A percentile compares a stretch with the other conserved stretches of the same genome.
These are phyloP conservation scores for Xyrichtys novacula DNA, from an alignment of 2,797 vertebrate species.

Conservation along the genomic window DNA sequence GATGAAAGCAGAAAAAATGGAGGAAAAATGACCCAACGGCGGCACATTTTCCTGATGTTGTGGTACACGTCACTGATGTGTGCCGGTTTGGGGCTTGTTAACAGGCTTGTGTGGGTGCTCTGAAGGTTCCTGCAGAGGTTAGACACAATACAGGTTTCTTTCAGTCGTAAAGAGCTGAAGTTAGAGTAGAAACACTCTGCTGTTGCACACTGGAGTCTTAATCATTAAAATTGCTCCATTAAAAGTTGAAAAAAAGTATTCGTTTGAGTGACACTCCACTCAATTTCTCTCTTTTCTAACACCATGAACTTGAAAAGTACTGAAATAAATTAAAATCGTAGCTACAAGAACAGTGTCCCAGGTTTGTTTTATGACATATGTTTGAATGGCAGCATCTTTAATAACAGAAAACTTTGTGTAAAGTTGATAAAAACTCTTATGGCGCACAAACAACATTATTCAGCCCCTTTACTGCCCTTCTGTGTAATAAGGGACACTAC, in stretches of 20 bases:
- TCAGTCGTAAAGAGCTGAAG: background rate
- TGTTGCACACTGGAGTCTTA: background rate
- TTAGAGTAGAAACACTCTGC: constrained; percentile 7
- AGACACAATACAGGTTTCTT: constrained; percentile 13
- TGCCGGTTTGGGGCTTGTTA: constrained; percentile 45
- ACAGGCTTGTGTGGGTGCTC: constrained; percentile 39
- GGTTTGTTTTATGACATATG: background rate
- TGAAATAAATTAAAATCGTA: too few species aligned
- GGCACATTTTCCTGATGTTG: constrained; percentile 40
- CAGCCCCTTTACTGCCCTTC: constrained; percentile 25
- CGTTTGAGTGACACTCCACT: background rate
- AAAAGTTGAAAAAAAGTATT: background rate
- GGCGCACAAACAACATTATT: constrained; percentile 10
- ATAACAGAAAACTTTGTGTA: background rate
- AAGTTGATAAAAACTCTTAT: constrained; percentile 8
- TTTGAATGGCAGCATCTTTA: background rate
- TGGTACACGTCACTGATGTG: background rate
- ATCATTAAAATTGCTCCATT: constrained; percentile 15
- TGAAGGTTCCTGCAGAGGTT: constrained; percentile 24
- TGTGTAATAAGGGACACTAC: constrained; percentile 21
- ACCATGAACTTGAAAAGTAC: background rate
- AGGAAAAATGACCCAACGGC: constrained; percentile 58
- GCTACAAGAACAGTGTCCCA: too few species aligned
- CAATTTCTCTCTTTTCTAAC: background rate
- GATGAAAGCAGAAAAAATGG: constrained; percentile 54